phyloP scores from a whole-genome alignment of 2,113 vertebrate genomes.

The Atrichornis clamosus region DNA sequence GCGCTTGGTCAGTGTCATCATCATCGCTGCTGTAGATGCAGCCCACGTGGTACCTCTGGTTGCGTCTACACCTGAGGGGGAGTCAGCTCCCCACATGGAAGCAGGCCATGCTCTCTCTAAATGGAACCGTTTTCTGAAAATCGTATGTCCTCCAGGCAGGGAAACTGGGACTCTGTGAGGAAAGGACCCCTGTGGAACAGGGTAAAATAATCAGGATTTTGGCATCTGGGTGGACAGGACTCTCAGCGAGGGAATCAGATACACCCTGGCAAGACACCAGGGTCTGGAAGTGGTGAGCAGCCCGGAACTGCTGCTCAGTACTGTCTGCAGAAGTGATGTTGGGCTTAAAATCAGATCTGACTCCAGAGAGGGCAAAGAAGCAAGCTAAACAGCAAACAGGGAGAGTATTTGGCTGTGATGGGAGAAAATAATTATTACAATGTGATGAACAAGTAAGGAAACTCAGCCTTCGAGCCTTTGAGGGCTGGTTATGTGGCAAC shows the following conservation, averaged over 20 bases:
- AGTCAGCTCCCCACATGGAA: not conserved
- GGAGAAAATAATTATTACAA: not conserved
- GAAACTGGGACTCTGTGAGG: not conserved
- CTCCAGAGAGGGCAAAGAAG: not conserved
- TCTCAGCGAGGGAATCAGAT: not conserved
- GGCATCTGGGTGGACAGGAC: not conserved
- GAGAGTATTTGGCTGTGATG: not conserved
- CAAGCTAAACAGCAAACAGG: not conserved
- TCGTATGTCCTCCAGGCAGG: not conserved
- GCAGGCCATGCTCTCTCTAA: not conserved
- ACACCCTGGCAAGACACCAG: not conserved
- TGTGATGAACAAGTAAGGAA: not conserved
- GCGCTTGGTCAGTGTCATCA: not conserved
- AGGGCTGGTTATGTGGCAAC: not conserved
- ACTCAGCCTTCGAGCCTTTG: not conserved
- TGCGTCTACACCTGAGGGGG: fast-evolving
- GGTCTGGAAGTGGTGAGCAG: not conserved
- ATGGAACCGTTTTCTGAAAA: not conserved
- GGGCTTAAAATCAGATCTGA: not conserved
- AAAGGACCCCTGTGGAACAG: not conserved
- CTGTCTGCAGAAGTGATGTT: not conserved
- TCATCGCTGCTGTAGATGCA: not conserved
- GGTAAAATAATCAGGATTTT: not conserved
- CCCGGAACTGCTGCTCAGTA: not conserved
- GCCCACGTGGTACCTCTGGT: not conserved